Evolutionary conservation across 2,888 invertebrate genomes (phyloP).

Genomic region (Hirudinaria manillensis): DNA sequence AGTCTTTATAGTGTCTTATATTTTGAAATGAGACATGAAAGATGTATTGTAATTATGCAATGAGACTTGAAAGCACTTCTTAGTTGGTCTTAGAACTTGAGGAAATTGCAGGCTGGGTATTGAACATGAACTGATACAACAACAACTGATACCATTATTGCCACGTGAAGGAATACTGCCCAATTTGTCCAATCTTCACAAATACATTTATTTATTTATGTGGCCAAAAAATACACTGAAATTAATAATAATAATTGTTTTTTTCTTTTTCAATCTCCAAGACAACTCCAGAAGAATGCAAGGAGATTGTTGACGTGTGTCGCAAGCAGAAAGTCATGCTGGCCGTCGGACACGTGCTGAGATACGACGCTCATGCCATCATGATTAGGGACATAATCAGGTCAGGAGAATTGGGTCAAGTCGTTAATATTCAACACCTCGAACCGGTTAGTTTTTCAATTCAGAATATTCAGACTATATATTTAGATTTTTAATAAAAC

Average conservation of each 20-base stretch:
- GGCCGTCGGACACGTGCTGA: constrained; percentile 55
- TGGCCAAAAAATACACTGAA: too few species aligned
- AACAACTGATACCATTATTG: too few species aligned
- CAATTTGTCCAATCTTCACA: too few species aligned
- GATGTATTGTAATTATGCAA: too few species aligned
- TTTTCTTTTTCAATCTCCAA: constrained; percentile 32
- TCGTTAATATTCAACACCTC: constrained; percentile 55
- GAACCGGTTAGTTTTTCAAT: constrained; percentile 49
- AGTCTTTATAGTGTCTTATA: neutral
- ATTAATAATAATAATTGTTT: neutral
- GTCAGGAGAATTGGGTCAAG: constrained; percentile 53
- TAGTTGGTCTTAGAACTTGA: too few species aligned
- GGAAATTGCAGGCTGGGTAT: too few species aligned
- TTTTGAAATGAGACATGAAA: too few species aligned
- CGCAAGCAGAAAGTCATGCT: constrained; percentile 49
- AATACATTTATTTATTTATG: too few species aligned
- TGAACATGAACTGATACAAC: too few species aligned
- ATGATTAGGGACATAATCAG: constrained; percentile 53
- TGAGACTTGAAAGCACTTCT: too few species aligned
- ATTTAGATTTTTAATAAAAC: neutral
- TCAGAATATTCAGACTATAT: neutral
- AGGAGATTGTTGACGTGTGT: constrained; percentile 51
- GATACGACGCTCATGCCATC: constrained; percentile 52
- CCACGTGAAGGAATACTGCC: too few species aligned
- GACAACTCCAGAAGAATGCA: constrained; percentile 53